Base-by-base conservation (phyloP, 2,888 invertebrate genomes). In the Oscheius sp. region DNA sequence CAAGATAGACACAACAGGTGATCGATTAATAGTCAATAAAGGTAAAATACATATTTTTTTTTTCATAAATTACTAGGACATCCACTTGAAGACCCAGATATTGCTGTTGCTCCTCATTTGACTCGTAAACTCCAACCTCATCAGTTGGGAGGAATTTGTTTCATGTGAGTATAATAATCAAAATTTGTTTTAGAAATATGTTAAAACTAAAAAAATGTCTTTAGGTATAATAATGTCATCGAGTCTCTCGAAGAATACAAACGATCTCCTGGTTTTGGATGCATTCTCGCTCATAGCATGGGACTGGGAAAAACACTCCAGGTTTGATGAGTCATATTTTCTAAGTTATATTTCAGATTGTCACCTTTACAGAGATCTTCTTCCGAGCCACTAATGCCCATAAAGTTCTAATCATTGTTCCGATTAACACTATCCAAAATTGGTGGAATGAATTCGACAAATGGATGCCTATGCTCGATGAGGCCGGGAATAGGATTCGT, bases 371-470 rank as follows among this genome's bases (percentile, higher is more conserved):
- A 86, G 97, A 98, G 88, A 92, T 96, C 82, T 95, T 97, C 87
- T 90, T 97, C 80, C 89, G 95, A 61, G 92, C 94, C 87, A 95
- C 95, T 0, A 90, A 90, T 26, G 93, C 94, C 4, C 93, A 91
- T 86, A 93, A 92, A 14, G 93, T 96, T 0, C 88, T 99, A 41
- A 93, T 95, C 85, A 95, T 98, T 76, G 96, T 97, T 91, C 98
- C 98, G 8, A 95, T 98, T 70, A 98, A 98, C 87, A 97, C 97
- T 0, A 89, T 98, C 72, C 96, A 97, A 87, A 97, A 97, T 88
- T 97, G 96, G 97, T 69, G 72, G 49, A 89, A 93, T 81, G 98
- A 98, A 87, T 98, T 94, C 87, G 94, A 97, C 86, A 93, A 94
- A 91, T 98, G 97, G 96, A 88, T 95, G 67, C 97, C 97, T 0